A percentile compares a stretch with the other conserved stretches of the same genome.
phyloP scores from a whole-genome alignment of 1,140 invertebrate genomes.

The Paracyclopina nana region DNA sequence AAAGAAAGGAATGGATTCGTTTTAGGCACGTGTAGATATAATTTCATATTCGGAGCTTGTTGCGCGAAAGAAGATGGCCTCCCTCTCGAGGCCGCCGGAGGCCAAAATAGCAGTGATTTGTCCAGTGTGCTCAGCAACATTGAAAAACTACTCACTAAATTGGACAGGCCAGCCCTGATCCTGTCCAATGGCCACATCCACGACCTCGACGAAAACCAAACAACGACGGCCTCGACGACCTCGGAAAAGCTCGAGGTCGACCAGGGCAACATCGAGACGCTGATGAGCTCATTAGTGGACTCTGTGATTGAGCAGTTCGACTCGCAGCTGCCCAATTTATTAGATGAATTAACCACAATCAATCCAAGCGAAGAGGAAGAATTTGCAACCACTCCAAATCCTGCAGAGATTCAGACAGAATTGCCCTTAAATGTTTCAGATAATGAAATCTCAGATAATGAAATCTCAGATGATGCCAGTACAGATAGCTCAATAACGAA shows the following conservation, averaged over 20 bases:
- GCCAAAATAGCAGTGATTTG: background rate
- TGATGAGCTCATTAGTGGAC: conserved; percentile 6
- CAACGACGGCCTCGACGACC: background rate
- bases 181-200: background rate
- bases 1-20: conserved; percentile 52
- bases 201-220: conserved; percentile 2
- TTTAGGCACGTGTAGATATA: conserved; percentile 71
- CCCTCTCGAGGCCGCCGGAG: background rate
- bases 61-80: conserved; percentile 29
- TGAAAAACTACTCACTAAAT: too few relatives aligned
- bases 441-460: too few relatives aligned
- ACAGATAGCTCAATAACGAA: too few relatives aligned
- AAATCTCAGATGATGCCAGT: too few relatives aligned
- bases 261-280: background rate
- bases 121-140: too few relatives aligned
- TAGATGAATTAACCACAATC: too few relatives aligned
- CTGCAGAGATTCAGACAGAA: background rate
- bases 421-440: too few relatives aligned
- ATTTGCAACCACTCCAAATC: too few relatives aligned
- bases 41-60: conserved; percentile 72
- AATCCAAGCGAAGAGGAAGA: too few relatives aligned
- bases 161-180: too few relatives aligned
- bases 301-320: conserved; percentile 3
- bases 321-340: background rate
- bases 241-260: background rate